Base-by-base conservation (phyloP, 2,797 vertebrate genomes). In the Rhyacichthys aspro region DNA sequence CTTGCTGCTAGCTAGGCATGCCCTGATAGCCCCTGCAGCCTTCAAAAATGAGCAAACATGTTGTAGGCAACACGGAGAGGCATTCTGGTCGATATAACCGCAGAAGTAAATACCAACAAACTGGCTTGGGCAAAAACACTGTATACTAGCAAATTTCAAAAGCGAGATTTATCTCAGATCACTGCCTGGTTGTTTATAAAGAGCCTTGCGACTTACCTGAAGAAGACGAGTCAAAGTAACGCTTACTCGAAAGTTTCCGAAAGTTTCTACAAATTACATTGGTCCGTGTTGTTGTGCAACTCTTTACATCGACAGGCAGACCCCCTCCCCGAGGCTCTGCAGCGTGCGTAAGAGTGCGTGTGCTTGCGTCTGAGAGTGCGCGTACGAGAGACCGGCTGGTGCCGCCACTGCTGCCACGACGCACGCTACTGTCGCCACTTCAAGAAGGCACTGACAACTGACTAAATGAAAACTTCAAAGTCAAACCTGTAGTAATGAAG, bases 281-380 rank as follows among this genome's bases (percentile, higher is more conserved):
- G 41, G 42, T 63, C 39, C 55, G 43, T 55, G 68, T 49, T 70
- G 55, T 79, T 75, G 75, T 70, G 77, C 67, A 74, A 68, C 47
- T 61, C 52, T 63, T 37, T 57, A 37, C 59, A 56, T 33, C 41
- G 53, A 53, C 59, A 64, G 46, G 42, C 61, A 19, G 39, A 49
- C 60, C 49, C 50, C 49, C 62, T 23, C 52, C 9, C 55, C 18
- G 16, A 15, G 36, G 3, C 33, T 41, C n/a, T n/a, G n/a, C 9
- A 43, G 39, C 54, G 55, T 18, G 17, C 8, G 38, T 46, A 14
- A 42, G 49, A 43, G 34, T 48, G 3, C 19, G n/a, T 39, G 11
- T 15, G 15, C 11, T 8, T 34, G 12, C 33, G 8, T 17, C 9
- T 36, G 57, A 7, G 46, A 11, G 38, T 54, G 48, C n/a, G n/a